Conservation (phyloP, 2,888 invertebrate species). For the Ceriagrion tenellum region DNA sequence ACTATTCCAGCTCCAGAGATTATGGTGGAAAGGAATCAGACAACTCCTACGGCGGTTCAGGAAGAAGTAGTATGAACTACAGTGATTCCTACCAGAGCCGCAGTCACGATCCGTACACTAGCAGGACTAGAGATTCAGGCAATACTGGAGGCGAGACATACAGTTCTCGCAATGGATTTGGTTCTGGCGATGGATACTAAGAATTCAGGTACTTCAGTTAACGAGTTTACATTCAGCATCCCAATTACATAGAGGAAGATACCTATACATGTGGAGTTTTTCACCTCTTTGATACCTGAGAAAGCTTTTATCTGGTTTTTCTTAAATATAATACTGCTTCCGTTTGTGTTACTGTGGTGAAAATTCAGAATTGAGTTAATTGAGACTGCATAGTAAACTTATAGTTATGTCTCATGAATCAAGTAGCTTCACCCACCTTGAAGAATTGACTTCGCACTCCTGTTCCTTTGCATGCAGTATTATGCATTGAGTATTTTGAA, state of each 20-base stretch:
- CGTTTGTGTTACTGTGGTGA: conserved; percentile 51
- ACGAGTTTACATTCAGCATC: conserved; percentile 57
- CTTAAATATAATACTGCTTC: conserved; percentile 23
- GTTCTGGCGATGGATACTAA: conserved; percentile 67
- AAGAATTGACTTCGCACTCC: conserved; percentile 26
- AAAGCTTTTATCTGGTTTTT: conserved; percentile 35
- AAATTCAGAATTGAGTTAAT: conserved; percentile 28
- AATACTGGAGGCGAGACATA: conserved; percentile 68
- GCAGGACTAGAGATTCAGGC: conserved; percentile 67
- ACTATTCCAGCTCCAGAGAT: conserved; percentile 68
- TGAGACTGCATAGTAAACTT: conserved; percentile 39
- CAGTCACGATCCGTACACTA: conserved; percentile 68
- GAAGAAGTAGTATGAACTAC: conserved; percentile 66
- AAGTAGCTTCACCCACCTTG: conserved; percentile 35
- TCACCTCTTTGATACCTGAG: conserved; percentile 46
- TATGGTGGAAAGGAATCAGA: conserved; percentile 64
- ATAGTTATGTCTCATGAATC: conserved; percentile 15
- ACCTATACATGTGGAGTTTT: conserved; percentile 34
- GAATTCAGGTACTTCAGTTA: conserved; percentile 65
- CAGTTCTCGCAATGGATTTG: conserved; percentile 68
- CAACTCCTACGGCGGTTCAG: conserved; percentile 62
- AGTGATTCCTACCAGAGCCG: conserved; percentile 68
- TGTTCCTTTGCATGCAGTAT: conserved; percentile 29
- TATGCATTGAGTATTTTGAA: conserved; percentile 9
- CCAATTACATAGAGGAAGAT: conserved; percentile 57